Conservation (phyloP, 2,113 vertebrate species). For the Ancistrus triradiatus region DNA sequence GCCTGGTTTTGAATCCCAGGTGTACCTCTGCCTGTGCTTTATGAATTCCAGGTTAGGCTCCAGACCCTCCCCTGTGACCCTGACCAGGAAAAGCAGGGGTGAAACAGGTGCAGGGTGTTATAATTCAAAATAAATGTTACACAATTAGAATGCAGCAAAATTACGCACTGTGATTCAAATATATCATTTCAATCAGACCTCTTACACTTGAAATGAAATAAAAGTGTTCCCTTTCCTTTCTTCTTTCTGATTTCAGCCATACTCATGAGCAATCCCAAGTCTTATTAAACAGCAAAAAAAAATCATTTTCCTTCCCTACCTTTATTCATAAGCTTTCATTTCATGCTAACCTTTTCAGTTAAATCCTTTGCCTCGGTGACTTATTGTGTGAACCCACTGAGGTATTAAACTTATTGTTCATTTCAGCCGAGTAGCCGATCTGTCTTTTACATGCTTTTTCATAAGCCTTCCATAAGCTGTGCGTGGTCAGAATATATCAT, state of each 20-base stretch:
- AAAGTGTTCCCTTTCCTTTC: constrained; percentile 2
- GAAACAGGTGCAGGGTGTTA: too few relatives aligned
- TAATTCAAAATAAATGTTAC: too few relatives aligned
- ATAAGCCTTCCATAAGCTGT: constrained; percentile 13
- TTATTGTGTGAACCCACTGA: constrained; percentile 34
- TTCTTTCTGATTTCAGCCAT: constrained; percentile 11
- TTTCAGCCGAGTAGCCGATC: constrained; percentile 12
- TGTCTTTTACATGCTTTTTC: constrained; percentile 31
- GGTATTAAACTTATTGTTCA: constrained; percentile 43
- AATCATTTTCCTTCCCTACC: constrained; percentile 19
- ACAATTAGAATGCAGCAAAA: not conserved
- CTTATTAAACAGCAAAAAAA: constrained; percentile 37
- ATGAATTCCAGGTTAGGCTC: too few relatives aligned
- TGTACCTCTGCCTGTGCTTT: too few relatives aligned
- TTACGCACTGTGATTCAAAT: not conserved
- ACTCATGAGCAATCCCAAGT: constrained; percentile 23
- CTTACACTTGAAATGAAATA: constrained; percentile 28
- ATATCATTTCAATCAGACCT: constrained; percentile 26
- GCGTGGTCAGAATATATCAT: constrained; percentile 6
- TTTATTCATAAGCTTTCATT: constrained; percentile 36
- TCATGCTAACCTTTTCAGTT: constrained; percentile 33
- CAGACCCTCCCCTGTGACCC: too few relatives aligned
- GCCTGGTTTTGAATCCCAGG: too few relatives aligned
- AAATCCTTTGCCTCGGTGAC: constrained; percentile 32
- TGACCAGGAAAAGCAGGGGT: too few relatives aligned